phyloP scores from a whole-genome alignment of 2,888 invertebrate genomes.

The Cryptosula pallasiana region DNA sequence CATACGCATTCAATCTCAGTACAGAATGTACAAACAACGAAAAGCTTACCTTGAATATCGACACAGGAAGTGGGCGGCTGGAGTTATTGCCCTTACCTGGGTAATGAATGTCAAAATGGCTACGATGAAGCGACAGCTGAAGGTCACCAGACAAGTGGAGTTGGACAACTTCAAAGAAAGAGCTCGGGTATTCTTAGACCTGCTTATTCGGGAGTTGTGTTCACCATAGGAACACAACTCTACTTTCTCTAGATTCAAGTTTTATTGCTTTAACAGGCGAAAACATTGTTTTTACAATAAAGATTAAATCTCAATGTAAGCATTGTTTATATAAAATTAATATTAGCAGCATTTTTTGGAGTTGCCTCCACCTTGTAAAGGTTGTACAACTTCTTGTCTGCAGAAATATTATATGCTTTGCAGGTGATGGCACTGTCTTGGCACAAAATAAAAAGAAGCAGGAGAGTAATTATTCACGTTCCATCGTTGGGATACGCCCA shows the following conservation, averaged over 20 bases:
- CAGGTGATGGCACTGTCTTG: conserved; percentile 32
- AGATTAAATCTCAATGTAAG: no score
- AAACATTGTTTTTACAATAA: no score
- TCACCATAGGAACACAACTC: no score
- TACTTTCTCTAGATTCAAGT: no score
- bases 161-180: conserved; percentile 42
- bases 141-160: conserved; percentile 40
- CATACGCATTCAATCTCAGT: conserved; percentile 47
- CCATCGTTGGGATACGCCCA: conserved; percentile 50
- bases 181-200: no score
- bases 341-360: no score
- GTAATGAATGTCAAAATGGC: conserved; percentile 51
- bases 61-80: conserved; percentile 51
- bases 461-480: conserved; percentile 48
- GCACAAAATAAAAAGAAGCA: conserved; percentile 44
- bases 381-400: no score
- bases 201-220: no score
- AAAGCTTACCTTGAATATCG: conserved; percentile 46
- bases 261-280: no score
- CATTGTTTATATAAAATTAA: no score
- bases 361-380: no score
- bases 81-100: conserved; percentile 52
- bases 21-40: conserved; percentile 39
- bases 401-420: no score
- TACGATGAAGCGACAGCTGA: conserved; percentile 44